A percentile compares a stretch with the other conserved stretches of the same genome.
Evolutionary conservation across 2,113 vertebrate species (phyloP).

Genomic region (Entomyzon cyanotis): DNA sequence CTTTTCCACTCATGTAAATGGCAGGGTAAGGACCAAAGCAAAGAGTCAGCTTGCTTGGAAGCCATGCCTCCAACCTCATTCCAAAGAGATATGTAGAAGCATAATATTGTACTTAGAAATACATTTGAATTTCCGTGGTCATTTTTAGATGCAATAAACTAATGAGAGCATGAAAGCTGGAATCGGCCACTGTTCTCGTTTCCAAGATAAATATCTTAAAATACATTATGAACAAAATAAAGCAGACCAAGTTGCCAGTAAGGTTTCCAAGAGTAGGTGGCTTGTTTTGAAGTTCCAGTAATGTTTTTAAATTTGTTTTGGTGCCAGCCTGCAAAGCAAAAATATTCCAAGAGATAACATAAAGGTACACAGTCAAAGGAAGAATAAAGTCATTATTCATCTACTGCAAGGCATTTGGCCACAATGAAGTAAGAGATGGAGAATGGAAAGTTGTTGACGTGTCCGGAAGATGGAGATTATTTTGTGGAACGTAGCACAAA

Average conservation of each 20-base stretch:
- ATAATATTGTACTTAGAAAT: constrained; percentile 39
- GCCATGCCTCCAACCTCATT: background rate
- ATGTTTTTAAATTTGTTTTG: constrained; percentile 28
- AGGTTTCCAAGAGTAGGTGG: constrained; percentile 47
- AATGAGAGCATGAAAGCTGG: constrained; percentile 30
- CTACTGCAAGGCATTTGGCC: background rate
- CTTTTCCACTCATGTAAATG: accelerated
- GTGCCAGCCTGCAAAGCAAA: constrained; percentile 17
- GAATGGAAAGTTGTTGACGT: constrained; percentile 17
- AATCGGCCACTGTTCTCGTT: background rate
- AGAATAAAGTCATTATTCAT: constrained; percentile 59
- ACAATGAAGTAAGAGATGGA: background rate
- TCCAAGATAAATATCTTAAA: constrained; percentile 64
- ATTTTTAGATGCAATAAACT: constrained; percentile 53
- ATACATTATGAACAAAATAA: constrained; percentile 44
- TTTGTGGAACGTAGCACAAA: background rate
- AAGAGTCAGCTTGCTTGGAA: background rate
- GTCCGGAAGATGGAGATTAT: background rate
- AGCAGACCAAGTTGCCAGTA: constrained; percentile 2
- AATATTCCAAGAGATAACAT: constrained; percentile 43
- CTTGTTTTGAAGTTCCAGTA: constrained; percentile 45
- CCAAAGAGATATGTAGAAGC: background rate
- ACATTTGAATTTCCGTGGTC: background rate
- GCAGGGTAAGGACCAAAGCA: background rate
- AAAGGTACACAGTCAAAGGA: constrained; percentile 11